phyloP scores from a whole-genome alignment of 2,888 invertebrate species.

The Oligia latruncula region DNA sequence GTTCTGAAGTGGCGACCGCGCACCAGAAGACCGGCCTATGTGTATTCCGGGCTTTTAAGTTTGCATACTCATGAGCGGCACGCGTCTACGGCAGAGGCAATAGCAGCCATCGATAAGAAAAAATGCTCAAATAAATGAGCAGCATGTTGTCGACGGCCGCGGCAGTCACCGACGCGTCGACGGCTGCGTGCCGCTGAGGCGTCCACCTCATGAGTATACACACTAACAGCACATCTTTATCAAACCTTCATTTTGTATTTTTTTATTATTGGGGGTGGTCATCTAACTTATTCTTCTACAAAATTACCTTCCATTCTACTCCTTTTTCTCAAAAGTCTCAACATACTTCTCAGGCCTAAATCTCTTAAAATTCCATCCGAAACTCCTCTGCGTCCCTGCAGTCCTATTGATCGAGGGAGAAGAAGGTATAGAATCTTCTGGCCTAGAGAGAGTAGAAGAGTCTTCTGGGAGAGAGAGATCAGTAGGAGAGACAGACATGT shows the following conservation, averaged over 20 bases:
- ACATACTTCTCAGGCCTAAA: conserved; percentile 77
- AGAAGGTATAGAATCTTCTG: conserved; percentile 76
- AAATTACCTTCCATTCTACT: not conserved
- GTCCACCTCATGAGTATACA: not conserved
- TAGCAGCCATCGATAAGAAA: too few species aligned
- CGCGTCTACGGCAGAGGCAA: too few species aligned
- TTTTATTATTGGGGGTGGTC: not conserved
- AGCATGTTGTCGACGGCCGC: too few species aligned
- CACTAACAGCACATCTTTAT: not conserved
- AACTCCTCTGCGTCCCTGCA: conserved; percentile 79
- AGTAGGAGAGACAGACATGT: conserved; percentile 74
- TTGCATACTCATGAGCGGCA: too few species aligned
- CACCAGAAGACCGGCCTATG: too few species aligned
- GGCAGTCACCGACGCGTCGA: too few species aligned
- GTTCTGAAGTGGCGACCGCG: too few species aligned
- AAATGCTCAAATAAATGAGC: too few species aligned
- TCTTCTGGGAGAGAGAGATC: conserved; percentile 77
- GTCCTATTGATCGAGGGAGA: conserved; percentile 76
- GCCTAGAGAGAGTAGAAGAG: conserved; percentile 69
- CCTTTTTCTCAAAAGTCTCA: conserved; percentile 40
- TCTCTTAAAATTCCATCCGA: conserved; percentile 83
- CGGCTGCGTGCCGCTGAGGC: not conserved
- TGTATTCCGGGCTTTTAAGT: not conserved
- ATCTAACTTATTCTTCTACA: not conserved
- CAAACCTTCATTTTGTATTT: not conserved